These are phyloP conservation scores for Drosophila grimshawi DNA, from an alignment of 1,140 invertebrate species.

Conservation along the genomic window DNA sequence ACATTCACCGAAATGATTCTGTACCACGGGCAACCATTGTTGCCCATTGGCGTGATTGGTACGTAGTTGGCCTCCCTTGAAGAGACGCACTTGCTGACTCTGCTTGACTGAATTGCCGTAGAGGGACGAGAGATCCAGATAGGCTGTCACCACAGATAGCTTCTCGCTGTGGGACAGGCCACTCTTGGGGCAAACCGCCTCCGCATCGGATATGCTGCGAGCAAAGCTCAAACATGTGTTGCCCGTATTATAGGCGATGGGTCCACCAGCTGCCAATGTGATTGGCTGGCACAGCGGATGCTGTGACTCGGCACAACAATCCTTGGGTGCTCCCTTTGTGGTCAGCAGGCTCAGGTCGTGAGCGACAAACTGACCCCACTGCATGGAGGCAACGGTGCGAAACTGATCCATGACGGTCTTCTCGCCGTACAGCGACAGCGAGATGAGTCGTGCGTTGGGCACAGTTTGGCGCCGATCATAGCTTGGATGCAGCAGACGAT, in stretches of 20 bases:
- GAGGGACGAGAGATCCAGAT: conserved; percentile 92
- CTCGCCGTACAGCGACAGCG: conserved; percentile 88
- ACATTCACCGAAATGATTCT: conserved; percentile 88
- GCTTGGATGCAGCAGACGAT: conserved; percentile 90
- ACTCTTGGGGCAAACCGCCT: conserved; percentile 87
- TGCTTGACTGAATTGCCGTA: conserved; percentile 90
- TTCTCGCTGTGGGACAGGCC: conserved; percentile 88
- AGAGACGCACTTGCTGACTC: conserved; percentile 87
- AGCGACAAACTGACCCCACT: conserved; percentile 94
- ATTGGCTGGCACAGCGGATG: conserved; percentile 91
- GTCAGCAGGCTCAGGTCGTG: conserved; percentile 92
- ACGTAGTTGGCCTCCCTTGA: conserved; percentile 87
- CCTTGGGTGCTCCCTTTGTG: conserved; percentile 88
- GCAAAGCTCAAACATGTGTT: conserved; percentile 92
- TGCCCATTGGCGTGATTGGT: conserved; percentile 86
- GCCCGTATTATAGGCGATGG: conserved; percentile 87
- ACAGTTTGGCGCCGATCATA: conserved; percentile 87
- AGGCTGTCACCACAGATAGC: conserved; percentile 92
- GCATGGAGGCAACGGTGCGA: conserved; percentile 91
- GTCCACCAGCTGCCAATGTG: conserved; percentile 91
- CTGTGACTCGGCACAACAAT: conserved; percentile 75
- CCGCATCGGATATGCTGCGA: conserved; percentile 89
- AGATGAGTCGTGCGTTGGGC: conserved; percentile 90
- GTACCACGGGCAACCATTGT: conserved; percentile 88
- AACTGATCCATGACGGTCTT: conserved; percentile 88